These are phyloP conservation scores for Andrena minutula DNA, from an alignment of 2,888 invertebrate genomes.

Conservation along the genomic window DNA sequence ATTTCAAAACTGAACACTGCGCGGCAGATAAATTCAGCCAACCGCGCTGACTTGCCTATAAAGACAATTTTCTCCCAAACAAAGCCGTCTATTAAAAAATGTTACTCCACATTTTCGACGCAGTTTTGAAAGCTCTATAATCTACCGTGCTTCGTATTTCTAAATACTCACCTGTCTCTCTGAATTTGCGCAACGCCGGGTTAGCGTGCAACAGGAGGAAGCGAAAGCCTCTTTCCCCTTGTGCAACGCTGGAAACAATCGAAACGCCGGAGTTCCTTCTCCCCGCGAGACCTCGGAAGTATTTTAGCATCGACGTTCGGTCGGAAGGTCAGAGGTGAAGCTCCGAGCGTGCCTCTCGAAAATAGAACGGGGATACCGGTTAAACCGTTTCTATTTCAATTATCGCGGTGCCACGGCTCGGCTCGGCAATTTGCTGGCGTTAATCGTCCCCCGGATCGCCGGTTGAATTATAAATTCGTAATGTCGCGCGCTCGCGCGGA, in stretches of 20 bases:
- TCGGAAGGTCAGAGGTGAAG: conserved; percentile 58
- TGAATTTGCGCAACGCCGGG: background rate
- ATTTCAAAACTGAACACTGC: background rate
- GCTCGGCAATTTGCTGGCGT: conserved; percentile 50
- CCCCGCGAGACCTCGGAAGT: conserved; percentile 46
- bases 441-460: conserved; percentile 50
- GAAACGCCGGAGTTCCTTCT: conserved; percentile 30
- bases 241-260: conserved; percentile 33
- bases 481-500: background rate
- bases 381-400: conserved; percentile 63
- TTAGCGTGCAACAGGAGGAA: conserved; percentile 18
- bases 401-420: conserved; percentile 43
- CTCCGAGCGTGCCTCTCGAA: conserved; percentile 51
- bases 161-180: background rate
- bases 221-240: conserved; percentile 10
- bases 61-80: background rate
- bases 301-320: conserved; percentile 48
- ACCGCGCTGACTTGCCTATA: background rate
- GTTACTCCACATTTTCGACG: background rate
- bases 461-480: conserved; percentile 31
- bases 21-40: background rate
- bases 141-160: too few species aligned
- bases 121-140: background rate
- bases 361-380: conserved; percentile 57
- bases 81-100: background rate